phyloP scores from a whole-genome alignment of 2,888 invertebrate species.

The Prosopocoilus inquinatus region DNA sequence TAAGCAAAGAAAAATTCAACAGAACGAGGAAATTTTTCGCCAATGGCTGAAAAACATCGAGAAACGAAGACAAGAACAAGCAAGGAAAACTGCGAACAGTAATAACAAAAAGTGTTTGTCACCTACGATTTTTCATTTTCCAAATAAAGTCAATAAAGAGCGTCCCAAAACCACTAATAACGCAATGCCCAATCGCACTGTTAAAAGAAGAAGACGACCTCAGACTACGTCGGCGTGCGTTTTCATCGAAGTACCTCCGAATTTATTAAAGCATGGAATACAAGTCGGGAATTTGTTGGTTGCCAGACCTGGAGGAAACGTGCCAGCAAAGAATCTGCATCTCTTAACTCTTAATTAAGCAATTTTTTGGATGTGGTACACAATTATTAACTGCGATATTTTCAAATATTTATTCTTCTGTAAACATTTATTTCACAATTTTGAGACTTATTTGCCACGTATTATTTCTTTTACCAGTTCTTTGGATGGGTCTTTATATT shows the following conservation, averaged over 20 bases:
- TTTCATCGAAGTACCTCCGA: constrained; percentile 42
- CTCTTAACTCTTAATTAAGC: constrained; percentile 23
- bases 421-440: too few species aligned
- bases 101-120: constrained; percentile 20
- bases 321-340: constrained; percentile 35
- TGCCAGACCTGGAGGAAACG: constrained; percentile 28
- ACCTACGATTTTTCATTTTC: constrained; percentile 32
- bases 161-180: constrained; percentile 43
- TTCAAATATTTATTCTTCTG: too few species aligned
- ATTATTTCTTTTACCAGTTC: too few species aligned
- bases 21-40: constrained; percentile 56
- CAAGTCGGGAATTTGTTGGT: constrained; percentile 41
- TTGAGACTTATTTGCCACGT: too few species aligned
- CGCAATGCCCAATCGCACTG: constrained; percentile 31
- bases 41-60: constrained; percentile 53
- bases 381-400: too few species aligned
- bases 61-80: constrained; percentile 29
- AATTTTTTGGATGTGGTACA: too few species aligned
- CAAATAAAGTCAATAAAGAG: constrained; percentile 27
- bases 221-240: constrained; percentile 42
- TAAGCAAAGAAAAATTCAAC: constrained; percentile 39
- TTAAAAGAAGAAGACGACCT: constrained; percentile 35
- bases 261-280: constrained; percentile 38
- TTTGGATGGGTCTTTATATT: background rate
- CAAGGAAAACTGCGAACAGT: constrained; percentile 16